These are phyloP conservation scores for Coranthus polyacanthus DNA, from an alignment of 2,797 vertebrate genomes.

Conservation along the genomic window DNA sequence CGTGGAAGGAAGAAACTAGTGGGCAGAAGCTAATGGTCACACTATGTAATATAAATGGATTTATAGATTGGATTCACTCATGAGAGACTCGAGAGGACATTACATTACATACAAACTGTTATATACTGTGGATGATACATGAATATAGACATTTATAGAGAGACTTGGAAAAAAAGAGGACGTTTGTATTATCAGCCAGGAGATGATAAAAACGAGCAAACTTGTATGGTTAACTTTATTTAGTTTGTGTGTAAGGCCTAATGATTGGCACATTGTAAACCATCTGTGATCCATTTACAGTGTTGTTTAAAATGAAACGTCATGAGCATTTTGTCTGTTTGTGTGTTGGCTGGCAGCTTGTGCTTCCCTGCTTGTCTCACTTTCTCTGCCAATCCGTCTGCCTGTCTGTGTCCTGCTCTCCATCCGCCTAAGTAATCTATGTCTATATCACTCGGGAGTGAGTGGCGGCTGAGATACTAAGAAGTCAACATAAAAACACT, in stretches of 20 bases:
- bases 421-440: slow-evolving; percentile 39
- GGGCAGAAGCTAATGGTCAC: no score
- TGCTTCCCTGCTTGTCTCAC: slow-evolving; percentile 28
- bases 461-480: slow-evolving; percentile 35
- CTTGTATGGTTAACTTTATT: slow-evolving; percentile 22
- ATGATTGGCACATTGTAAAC: slow-evolving; percentile 27
- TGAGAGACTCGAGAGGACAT: neutral
- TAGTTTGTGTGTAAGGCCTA: slow-evolving; percentile 15
- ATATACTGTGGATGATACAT: neutral
- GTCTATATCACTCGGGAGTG: slow-evolving; percentile 21
- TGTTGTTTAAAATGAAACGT: slow-evolving; percentile 43
- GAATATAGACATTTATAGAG: neutral
- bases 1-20: no score
- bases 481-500: slow-evolving; percentile 15
- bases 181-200: neutral
- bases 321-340: slow-evolving; percentile 29
- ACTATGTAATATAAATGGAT: no score
- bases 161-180: neutral
- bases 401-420: slow-evolving; percentile 32
- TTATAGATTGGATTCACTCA: no score
- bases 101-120: neutral
- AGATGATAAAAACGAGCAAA: neutral
- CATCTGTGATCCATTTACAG: slow-evolving; percentile 42
- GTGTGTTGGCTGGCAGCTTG: slow-evolving; percentile 33
- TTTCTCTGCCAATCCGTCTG: slow-evolving; percentile 1